Evolutionary conservation across 2,113 vertebrate species (phyloP).

Genomic region (Protobothrops mucrosquamatus): DNA sequence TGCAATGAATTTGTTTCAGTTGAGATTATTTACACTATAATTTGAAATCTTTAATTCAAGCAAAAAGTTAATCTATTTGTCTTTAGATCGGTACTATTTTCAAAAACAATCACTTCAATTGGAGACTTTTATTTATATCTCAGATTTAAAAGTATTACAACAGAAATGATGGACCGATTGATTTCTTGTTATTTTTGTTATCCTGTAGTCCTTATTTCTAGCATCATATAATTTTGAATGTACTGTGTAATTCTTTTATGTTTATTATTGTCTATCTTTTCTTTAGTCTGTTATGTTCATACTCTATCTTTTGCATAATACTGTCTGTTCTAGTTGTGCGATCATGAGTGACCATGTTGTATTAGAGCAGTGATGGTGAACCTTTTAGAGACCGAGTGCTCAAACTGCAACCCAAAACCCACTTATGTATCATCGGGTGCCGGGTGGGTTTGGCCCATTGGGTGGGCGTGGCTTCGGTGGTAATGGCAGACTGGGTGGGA

Average conservation of each 20-base stretch:
- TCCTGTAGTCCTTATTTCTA: neutral
- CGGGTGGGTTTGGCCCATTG: too few species aligned
- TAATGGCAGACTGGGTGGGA: too few species aligned
- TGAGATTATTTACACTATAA: neutral
- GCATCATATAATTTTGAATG: constrained; percentile 7
- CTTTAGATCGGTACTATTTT: constrained; percentile 13
- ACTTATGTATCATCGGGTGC: too few species aligned
- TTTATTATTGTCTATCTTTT: neutral
- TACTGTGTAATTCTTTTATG: neutral
- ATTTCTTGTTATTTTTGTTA: constrained; percentile 28
- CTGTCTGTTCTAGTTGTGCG: neutral
- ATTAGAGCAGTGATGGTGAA: too few species aligned
- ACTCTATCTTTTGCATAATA: neutral
- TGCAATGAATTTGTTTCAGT: neutral
- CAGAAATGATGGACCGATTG: constrained; percentile 17
- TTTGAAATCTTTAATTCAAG: constrained; percentile 13
- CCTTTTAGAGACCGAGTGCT: too few species aligned
- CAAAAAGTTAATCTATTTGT: neutral
- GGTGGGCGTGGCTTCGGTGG: too few species aligned
- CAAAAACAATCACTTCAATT: constrained; percentile 31
- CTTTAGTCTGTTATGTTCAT: neutral
- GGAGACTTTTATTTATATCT: constrained; percentile 41
- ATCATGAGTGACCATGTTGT: neutral
- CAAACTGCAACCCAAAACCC: too few species aligned
- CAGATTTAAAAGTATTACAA: constrained; percentile 27